Evolutionary conservation across 2,797 vertebrate species (phyloP), one percentile per base, ranked within the genome.

Genomic region (Falco biarmicus): DNA sequence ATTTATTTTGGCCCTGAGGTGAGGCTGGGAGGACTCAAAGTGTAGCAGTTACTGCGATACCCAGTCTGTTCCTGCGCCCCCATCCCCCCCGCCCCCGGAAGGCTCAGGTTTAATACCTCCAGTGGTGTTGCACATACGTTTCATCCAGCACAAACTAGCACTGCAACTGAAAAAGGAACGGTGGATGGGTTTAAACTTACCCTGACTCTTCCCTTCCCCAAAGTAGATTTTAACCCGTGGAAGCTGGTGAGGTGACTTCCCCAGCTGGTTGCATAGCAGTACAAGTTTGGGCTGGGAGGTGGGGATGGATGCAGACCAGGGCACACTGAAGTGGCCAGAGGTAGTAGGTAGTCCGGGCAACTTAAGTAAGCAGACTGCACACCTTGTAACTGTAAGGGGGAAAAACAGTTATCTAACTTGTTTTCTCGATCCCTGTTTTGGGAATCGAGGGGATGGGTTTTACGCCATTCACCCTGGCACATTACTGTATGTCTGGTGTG

Each of bases 301-400:
- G 13, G 13, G 17, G 15, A 6, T 5, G 5, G 20, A 5, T 47
- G 18, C 34, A 83, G 34, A 53, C 18, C 15, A 45, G 53, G 16
- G 17, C 13, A 18, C 7, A 3, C 41, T 47, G 19, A 48, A 59
- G 37, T 11, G 9, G 10, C 21, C 22, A 54, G n/a, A 37, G 26
- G 68, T 47, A 48, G 26, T 10, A 59, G 24, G 14, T 32, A 24
- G 41, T 25, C 26, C 34, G 50, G 32, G 26, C 5, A 2, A 7
- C 26, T 56, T 37, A 37, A 53, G 19, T 64, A 24, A 77, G 47
- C 16, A 53, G 37, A 8, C 34, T 77, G 48, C 14, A 64, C 0
- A 2, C 17, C 13, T 65, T 3, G 4, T 12, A 39, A 1, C 10
- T 87, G 0, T 24, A 26, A 57, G 9, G 13, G 37, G 6, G 20